Evolutionary conservation across 1,140 invertebrate genomes (phyloP).

Genomic region (Littorina saxatilis): DNA sequence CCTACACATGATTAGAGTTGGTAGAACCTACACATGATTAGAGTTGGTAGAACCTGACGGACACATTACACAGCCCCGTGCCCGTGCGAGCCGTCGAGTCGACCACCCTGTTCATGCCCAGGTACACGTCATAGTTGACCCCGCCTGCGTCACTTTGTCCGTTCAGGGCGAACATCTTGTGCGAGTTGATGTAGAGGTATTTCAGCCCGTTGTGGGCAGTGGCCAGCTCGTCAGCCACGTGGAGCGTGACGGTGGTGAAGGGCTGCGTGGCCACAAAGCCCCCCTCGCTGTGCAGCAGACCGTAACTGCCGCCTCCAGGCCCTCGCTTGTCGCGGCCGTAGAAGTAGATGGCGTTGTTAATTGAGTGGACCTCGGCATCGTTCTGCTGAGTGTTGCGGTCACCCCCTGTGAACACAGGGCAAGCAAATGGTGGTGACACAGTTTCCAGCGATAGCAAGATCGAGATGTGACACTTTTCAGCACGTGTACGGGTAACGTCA

Average conservation of each 20-base stretch:
- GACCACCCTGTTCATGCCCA: slow-evolving; percentile 37
- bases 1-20: too few relatives aligned
- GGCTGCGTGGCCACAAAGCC: background rate
- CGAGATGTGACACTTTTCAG: too few relatives aligned
- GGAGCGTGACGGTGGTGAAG: background rate
- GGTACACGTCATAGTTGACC: slow-evolving; percentile 38
- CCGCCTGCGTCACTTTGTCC: slow-evolving; percentile 31
- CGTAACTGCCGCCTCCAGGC: background rate
- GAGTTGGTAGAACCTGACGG: background rate
- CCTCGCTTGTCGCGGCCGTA: slow-evolving; percentile 15
- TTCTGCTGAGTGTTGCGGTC: slow-evolving; percentile 25
- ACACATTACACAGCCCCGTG: slow-evolving; percentile 28
- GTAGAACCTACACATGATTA: background rate
- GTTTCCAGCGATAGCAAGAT: too few relatives aligned
- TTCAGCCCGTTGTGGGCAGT: slow-evolving; percentile 26
- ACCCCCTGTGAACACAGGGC: slow-evolving; percentile 31
- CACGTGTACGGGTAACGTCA: too few relatives aligned
- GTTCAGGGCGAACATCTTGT: slow-evolving; percentile 32
- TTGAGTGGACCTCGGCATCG: slow-evolving; percentile 34
- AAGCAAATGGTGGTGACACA: too few relatives aligned
- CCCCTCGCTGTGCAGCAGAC: background rate
- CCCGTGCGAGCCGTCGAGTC: background rate
- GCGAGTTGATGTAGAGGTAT: slow-evolving; percentile 21
- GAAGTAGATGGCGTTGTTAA: slow-evolving; percentile 9
- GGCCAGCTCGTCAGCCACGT: slow-evolving; percentile 28